Conservation (phyloP, 92 coral and sea anemone species). For the Palythoa heliodiscus region DNA sequence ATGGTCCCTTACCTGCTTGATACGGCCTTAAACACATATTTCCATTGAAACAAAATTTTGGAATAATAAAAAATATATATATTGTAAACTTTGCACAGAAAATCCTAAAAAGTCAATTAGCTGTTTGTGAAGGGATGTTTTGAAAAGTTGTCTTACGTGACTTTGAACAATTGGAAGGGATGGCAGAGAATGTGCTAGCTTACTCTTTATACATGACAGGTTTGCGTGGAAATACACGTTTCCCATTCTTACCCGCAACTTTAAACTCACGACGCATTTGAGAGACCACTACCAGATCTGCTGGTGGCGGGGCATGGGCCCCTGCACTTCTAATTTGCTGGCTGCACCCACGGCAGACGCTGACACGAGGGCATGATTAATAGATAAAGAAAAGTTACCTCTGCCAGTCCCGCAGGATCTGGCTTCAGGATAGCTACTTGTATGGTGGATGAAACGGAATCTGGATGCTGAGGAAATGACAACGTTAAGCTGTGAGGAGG, state of each 20-base stretch:
- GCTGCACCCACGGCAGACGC: conserved; percentile 38
- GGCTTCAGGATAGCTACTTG: not conserved
- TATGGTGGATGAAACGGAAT: conserved; percentile 12
- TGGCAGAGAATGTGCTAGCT: too few species aligned
- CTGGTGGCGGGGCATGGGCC: conserved; percentile 38
- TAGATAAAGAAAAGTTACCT: conserved; percentile 38
- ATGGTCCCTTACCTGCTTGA: too few species aligned
- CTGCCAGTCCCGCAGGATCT: conserved; percentile 46
- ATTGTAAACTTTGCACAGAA: too few species aligned
- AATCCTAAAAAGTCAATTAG: too few species aligned
- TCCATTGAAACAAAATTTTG: not conserved
- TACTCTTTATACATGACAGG: too few species aligned
- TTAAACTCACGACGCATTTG: conserved; percentile 36
- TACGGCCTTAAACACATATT: too few species aligned
- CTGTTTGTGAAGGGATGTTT: too few species aligned
- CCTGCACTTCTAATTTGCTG: conserved; percentile 46
- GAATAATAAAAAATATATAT: too few species aligned
- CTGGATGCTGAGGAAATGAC: conserved; percentile 2
- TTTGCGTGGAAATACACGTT: not conserved
- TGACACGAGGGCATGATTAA: conserved; percentile 48
- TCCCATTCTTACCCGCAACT: conserved; percentile 28
- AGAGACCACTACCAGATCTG: conserved; percentile 41
- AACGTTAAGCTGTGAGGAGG: conserved; percentile 31
- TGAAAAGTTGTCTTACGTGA: too few species aligned
- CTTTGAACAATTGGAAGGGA: too few species aligned